These are phyloP conservation scores for Heterochromis multidens DNA, from an alignment of 2,113 vertebrate species.

Conservation along the genomic window DNA sequence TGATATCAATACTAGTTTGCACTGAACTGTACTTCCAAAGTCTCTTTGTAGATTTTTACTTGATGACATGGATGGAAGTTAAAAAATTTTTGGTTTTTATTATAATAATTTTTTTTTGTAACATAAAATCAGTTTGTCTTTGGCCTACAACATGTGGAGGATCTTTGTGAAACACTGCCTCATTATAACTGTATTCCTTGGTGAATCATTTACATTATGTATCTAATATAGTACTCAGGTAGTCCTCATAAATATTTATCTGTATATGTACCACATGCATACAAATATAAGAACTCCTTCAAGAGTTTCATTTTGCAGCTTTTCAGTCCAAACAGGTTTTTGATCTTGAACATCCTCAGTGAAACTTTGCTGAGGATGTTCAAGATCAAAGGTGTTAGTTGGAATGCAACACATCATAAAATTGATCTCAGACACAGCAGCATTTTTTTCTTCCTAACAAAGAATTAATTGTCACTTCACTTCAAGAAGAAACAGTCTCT, in stretches of 20 bases:
- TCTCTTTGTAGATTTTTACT: not conserved
- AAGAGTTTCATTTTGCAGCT: rapidly evolving
- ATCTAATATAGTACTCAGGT: not conserved
- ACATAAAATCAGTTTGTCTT: not conserved
- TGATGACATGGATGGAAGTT: not conserved
- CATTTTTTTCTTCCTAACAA: not conserved
- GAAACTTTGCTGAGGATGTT: not conserved
- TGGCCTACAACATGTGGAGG: not conserved
- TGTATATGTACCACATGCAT: not conserved
- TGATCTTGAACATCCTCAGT: not conserved
- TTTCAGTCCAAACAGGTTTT: not conserved
- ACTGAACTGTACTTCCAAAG: not conserved
- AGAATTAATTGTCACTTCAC: not conserved
- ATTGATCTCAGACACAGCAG: not conserved
- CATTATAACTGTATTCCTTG: not conserved
- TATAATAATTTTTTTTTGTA: no score
- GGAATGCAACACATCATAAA: not conserved
- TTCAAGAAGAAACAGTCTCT: not conserved
- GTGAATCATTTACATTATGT: not conserved
- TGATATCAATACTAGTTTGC: not conserved
- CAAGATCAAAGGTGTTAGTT: not conserved
- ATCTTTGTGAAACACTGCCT: not conserved
- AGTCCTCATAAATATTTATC: not conserved
- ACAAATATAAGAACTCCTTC: rapidly evolving
- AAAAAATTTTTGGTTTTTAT: not conserved